Evolutionary conservation across 2,113 vertebrate genomes (phyloP).

Genomic region (human (Homo sapiens)): GRCh38 chr6:84728501-84729000

Average conservation of each 20-base stretch:
- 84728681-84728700: background rate
- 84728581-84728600: background rate
- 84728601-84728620: background rate
- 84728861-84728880: background rate
- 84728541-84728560: background rate
- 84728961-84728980: background rate
- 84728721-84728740: background rate
- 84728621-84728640: background rate
- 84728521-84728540: background rate
- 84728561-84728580: background rate
- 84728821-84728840: background rate
- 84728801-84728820: background rate
- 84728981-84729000: background rate
- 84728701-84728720: background rate
- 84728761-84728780: background rate
- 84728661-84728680: background rate
- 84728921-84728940: background rate
- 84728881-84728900: background rate
- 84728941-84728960: background rate
- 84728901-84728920: background rate
- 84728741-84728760: background rate
- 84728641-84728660: background rate
- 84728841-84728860: background rate
- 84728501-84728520: background rate
- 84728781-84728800: background rate